Conservation (phyloP, 2,797 vertebrate genomes). For the Agapornis canus region DNA sequence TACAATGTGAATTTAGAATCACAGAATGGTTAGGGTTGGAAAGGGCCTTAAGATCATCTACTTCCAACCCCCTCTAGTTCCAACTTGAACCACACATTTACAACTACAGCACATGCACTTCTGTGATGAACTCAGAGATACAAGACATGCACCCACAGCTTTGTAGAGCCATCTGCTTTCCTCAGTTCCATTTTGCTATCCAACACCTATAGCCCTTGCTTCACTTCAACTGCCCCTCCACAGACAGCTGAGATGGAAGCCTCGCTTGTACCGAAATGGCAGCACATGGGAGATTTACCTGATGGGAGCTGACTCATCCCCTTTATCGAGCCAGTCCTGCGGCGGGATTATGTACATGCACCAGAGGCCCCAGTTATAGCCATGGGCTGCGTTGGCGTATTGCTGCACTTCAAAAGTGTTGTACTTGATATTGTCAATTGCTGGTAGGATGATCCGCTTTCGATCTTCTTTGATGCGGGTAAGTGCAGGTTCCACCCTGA, state of each 20-base stretch:
- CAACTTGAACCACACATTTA: neutral
- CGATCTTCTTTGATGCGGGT: slow-evolving; percentile 91
- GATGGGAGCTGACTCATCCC: slow-evolving; percentile 96
- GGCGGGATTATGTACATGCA: slow-evolving; percentile 99
- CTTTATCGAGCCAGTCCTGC: slow-evolving; percentile 95
- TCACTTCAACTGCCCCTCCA: rapidly evolving
- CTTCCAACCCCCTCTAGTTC: neutral
- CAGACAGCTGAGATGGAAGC: neutral
- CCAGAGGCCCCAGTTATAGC: slow-evolving; percentile 99
- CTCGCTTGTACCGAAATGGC: rapidly evolving
- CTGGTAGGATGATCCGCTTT: slow-evolving; percentile 91
- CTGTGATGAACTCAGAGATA: neutral
- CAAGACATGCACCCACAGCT: rapidly evolving
- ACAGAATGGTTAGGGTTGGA: neutral
- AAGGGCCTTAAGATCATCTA: neutral
- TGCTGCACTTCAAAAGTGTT: slow-evolving; percentile 98
- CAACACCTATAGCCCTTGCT: neutral
- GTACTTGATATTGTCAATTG: slow-evolving; percentile 98
- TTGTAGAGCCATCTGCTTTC: neutral
- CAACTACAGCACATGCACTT: rapidly evolving
- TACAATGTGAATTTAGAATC: neutral
- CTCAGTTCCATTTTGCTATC: rapidly evolving
- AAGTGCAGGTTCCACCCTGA: slow-evolving; percentile 91
- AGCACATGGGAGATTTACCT: slow-evolving; percentile 78
- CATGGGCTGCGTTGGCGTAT: slow-evolving; percentile 94